Evolutionary conservation across 1,140 invertebrate genomes (phyloP).

Genomic region (Drosophila chauvacae): DNA sequence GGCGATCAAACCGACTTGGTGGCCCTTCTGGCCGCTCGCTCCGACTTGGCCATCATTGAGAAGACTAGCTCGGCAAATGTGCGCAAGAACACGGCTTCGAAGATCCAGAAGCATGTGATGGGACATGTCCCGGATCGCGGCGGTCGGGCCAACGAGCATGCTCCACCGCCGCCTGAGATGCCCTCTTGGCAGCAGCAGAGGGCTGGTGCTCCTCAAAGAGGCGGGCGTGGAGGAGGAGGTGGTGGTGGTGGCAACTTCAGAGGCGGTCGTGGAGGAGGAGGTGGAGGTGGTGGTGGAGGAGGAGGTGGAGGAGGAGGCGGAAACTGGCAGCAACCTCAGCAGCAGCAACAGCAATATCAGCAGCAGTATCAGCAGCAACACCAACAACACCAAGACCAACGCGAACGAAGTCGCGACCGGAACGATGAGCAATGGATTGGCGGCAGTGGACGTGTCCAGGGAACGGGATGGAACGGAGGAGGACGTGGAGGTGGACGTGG

Average conservation of each 20-base stretch:
- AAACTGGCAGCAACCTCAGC: slow-evolving; percentile 54
- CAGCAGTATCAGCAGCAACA: slow-evolving; percentile 21
- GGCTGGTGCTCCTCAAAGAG: slow-evolving; percentile 61
- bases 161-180: slow-evolving; percentile 97
- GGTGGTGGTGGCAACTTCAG: slow-evolving; percentile 61
- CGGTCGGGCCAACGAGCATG: slow-evolving; percentile 94
- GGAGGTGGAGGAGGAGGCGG: slow-evolving; percentile 48
- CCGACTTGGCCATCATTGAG: slow-evolving; percentile 92
- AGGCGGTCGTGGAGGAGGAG: slow-evolving; percentile 47
- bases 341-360: slow-evolving; percentile 39
- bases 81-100: slow-evolving; percentile 91
- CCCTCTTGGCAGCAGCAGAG: slow-evolving; percentile 91
- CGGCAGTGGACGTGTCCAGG: slow-evolving; percentile 77
- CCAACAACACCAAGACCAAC: slow-evolving; percentile 33
- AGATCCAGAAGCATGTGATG: slow-evolving; percentile 94
- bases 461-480: slow-evolving; percentile 69
- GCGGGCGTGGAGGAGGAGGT: slow-evolving; percentile 51
- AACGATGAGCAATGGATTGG: slow-evolving; percentile 62
- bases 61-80: slow-evolving; percentile 94
- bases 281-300: slow-evolving; percentile 30
- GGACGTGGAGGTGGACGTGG: slow-evolving; percentile 57
- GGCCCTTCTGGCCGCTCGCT: slow-evolving; percentile 92
- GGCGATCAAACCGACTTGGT: slow-evolving; percentile 88
- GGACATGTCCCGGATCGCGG: slow-evolving; percentile 94
- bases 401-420: slow-evolving; percentile 28